A percentile compares a stretch with the other conserved stretches of the same genome.
Evolutionary conservation across 2,888 invertebrate species (phyloP).

Genomic region (Synanthedon formicaeformis): DNA sequence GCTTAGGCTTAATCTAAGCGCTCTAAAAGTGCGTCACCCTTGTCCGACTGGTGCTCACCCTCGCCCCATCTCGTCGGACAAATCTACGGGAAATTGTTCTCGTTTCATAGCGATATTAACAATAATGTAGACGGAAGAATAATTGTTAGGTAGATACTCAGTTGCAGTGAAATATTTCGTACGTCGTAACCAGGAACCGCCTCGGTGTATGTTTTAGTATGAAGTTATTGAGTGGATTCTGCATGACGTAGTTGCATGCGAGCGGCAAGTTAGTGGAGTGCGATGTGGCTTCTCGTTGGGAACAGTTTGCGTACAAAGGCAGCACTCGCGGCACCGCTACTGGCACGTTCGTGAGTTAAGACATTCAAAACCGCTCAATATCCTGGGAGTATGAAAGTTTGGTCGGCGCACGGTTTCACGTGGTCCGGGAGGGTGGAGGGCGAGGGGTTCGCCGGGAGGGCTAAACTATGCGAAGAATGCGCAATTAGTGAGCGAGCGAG

Average conservation of each 20-base stretch:
- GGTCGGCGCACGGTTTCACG: slow-evolving; percentile 68
- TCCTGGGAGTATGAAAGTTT: slow-evolving; percentile 69
- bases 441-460: slow-evolving; percentile 74
- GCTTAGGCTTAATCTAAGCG: slow-evolving; percentile 59
- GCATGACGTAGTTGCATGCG: slow-evolving; percentile 2
- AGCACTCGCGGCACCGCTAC: slow-evolving; percentile 37
- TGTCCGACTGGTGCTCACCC: slow-evolving; percentile 34
- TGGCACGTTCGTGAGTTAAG: slow-evolving; percentile 67
- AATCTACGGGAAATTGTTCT: not conserved
- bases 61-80: slow-evolving; percentile 19
- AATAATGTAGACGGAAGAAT: not conserved
- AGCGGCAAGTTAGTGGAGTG: slow-evolving; percentile 14
- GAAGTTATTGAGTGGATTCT: not conserved
- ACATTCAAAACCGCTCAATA: slow-evolving; percentile 72
- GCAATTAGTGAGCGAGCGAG: slow-evolving; percentile 92
- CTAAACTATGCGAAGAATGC: slow-evolving; percentile 97
- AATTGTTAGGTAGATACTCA: no score
- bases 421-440: slow-evolving; percentile 64
- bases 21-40: slow-evolving; percentile 58
- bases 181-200: not conserved
- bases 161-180: no score
- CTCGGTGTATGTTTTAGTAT: not conserved
- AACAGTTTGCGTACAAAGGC: slow-evolving; percentile 58
- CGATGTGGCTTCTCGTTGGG: slow-evolving; percentile 39
- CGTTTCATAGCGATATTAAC: not conserved